A percentile compares a stretch with the other conserved stretches of the same genome.
Conservation (phyloP, 2,113 vertebrate species). For the Paracanthobrama guichenoti region DNA sequence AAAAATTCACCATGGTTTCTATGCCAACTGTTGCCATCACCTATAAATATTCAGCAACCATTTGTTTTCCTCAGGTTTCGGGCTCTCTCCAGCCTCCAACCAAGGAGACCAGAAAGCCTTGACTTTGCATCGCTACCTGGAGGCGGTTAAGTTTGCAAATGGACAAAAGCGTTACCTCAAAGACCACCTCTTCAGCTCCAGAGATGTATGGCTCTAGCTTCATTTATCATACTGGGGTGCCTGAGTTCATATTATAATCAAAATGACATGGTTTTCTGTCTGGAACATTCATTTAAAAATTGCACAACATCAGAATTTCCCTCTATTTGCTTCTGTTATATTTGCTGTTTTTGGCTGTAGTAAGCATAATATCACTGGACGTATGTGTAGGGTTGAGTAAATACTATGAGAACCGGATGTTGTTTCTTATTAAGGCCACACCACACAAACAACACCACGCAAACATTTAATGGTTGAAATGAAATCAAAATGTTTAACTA, state of each 20-base stretch:
- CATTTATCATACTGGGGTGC: too few species aligned
- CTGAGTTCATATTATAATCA: neutral
- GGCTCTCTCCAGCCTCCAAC: conserved; percentile 69
- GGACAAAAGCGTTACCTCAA: conserved; percentile 72
- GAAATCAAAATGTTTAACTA: neutral
- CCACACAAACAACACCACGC: conserved; percentile 34
- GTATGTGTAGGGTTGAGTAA: neutral
- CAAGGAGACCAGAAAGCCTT: conserved; percentile 57
- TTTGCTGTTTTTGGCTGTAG: conserved; percentile 1
- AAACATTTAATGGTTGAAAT: neutral
- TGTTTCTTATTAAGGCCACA: neutral
- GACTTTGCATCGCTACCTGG: conserved; percentile 83
- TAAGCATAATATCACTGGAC: neutral
- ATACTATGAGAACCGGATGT: neutral
- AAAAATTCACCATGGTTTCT: neutral
- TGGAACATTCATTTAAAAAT: neutral
- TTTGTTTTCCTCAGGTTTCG: conserved; percentile 72
- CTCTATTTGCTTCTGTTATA: neutral
- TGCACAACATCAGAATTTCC: neutral
- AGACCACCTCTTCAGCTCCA: conserved; percentile 62
- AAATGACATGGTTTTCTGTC: neutral
- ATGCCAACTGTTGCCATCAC: neutral
- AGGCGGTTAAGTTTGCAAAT: conserved; percentile 86
- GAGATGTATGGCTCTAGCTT: conserved; percentile 52
- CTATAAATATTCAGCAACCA: conserved; percentile 10